Evolutionary conservation across 2,888 invertebrate genomes (phyloP).

Genomic region (Mamestra brassicae): DNA sequence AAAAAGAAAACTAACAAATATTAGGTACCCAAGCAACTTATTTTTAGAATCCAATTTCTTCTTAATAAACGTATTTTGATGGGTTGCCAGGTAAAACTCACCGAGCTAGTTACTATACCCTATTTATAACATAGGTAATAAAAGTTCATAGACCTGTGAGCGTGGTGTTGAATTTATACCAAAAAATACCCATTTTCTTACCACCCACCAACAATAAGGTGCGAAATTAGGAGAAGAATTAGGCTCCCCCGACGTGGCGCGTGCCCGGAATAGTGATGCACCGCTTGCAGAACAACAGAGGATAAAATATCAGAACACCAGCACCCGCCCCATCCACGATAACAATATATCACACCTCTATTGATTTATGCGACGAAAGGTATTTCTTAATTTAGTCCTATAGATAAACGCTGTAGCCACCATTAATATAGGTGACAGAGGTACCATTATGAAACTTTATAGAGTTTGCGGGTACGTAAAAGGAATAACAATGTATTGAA

Average conservation of each 20-base stretch:
- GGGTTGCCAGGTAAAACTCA: conserved; percentile 15
- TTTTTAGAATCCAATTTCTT: conserved; percentile 26
- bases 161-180: conserved; percentile 77
- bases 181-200: conserved; percentile 85
- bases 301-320: conserved; percentile 66
- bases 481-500: conserved; percentile 71
- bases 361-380: conserved; percentile 78
- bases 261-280: conserved; percentile 85
- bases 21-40: not conserved
- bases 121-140: conserved; percentile 62
- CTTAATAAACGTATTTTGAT: conserved; percentile 17
- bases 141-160: conserved; percentile 71
- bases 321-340: conserved; percentile 68
- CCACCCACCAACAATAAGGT: conserved; percentile 87
- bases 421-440: conserved; percentile 69
- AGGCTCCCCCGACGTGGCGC: conserved; percentile 83
- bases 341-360: conserved; percentile 73
- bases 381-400: conserved; percentile 78
- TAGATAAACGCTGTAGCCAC: conserved; percentile 67
- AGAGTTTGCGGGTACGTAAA: conserved; percentile 66
- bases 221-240: conserved; percentile 90
- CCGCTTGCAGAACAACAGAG: conserved; percentile 64
- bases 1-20: not conserved
- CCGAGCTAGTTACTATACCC: conserved; percentile 17
- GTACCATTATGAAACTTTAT: conserved; percentile 73